These are phyloP conservation scores for Eudyptes chrysolophus DNA, from an alignment of 2,113 vertebrate genomes.

Conservation along the genomic window DNA sequence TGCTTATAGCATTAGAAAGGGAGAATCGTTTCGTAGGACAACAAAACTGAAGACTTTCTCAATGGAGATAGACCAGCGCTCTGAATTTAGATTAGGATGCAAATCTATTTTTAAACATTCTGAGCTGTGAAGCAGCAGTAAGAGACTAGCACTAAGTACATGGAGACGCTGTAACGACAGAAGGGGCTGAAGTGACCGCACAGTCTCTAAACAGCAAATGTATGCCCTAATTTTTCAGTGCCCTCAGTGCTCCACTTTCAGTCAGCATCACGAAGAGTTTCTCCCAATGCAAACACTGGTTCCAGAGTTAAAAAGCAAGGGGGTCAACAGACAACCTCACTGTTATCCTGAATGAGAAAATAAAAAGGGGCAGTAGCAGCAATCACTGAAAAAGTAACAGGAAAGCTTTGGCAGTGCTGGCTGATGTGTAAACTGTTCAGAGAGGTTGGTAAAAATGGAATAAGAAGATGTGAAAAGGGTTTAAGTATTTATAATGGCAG, in stretches of 20 bases:
- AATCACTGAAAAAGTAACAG: background rate
- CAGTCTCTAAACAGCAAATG: background rate
- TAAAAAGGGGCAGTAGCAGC: background rate
- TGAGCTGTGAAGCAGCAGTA: background rate
- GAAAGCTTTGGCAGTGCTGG: background rate
- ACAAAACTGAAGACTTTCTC: background rate
- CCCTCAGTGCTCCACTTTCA: background rate
- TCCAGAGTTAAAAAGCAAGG: background rate
- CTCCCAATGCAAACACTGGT: background rate
- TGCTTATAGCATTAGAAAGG: background rate
- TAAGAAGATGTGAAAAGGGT: background rate
- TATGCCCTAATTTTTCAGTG: background rate
- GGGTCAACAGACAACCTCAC: background rate
- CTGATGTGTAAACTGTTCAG: background rate
- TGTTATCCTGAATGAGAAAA: background rate
- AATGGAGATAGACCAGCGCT: background rate
- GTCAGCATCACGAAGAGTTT: background rate
- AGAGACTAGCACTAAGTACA: background rate
- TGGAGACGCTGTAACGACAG: rapidly evolving
- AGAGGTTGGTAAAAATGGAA: background rate
- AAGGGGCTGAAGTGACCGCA: background rate
- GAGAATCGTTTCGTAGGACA: background rate
- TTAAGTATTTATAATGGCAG: background rate
- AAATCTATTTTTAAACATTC: background rate
- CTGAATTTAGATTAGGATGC: background rate